phyloP scores from a whole-genome alignment of 2,888 invertebrate species.

The Romanomermis culicivorax region DNA sequence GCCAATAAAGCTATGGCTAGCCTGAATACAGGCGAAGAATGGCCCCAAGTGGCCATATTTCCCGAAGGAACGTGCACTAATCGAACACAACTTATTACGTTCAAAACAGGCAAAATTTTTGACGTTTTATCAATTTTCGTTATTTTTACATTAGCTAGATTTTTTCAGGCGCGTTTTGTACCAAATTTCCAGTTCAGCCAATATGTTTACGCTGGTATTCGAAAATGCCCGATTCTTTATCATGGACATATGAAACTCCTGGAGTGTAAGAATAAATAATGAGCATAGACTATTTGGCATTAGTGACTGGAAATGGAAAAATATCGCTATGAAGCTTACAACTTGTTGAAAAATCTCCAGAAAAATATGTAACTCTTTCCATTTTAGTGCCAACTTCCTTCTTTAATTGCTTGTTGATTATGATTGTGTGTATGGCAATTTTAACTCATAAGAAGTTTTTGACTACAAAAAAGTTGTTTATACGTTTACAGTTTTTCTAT shows the following conservation, averaged over 20 bases:
- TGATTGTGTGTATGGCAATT: no score
- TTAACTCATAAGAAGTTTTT: no score
- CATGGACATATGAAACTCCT: conserved; percentile 4
- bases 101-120: conserved; percentile 24
- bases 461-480: no score
- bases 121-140: background rate
- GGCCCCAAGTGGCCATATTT: conserved; percentile 84
- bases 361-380: no score
- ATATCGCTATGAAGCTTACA: no score
- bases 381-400: no score
- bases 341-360: no score
- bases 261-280: background rate
- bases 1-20: background rate
- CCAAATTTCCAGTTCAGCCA: conserved; percentile 82
- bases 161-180: conserved; percentile 59
- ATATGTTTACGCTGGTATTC: conserved; percentile 51
- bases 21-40: conserved; percentile 38
- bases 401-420: no score
- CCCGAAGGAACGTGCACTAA: conserved; percentile 93
- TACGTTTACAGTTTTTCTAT: no score
- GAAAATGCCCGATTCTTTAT: background rate
- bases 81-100: conserved; percentile 48
- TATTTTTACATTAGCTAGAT: background rate
- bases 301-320: no score
- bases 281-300: no score